Evolutionary conservation across 2,113 vertebrate genomes (phyloP).

Genomic region (Corythoichthys haematopterus): DNA sequence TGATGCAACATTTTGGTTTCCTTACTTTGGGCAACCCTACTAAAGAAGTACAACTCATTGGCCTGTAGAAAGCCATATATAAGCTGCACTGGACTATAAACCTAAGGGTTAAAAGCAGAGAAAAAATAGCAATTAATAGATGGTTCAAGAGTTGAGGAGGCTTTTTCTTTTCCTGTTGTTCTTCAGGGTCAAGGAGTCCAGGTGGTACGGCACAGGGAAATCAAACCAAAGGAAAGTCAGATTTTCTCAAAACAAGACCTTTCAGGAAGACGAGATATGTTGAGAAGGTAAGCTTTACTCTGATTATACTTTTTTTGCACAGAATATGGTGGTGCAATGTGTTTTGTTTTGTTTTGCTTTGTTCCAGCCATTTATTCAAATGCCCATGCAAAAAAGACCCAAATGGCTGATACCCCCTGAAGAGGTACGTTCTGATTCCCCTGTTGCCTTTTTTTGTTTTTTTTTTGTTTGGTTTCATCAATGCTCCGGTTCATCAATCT

Average conservation of each 20-base stretch:
- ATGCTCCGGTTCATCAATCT: background rate
- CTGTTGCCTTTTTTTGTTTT: background rate
- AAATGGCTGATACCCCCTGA: conserved; percentile 72
- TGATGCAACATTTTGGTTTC: no score
- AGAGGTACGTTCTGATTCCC: conserved; percentile 49
- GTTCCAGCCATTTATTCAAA: conserved; percentile 57
- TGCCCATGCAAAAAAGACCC: conserved; percentile 64
- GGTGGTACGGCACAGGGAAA: conserved; percentile 78
- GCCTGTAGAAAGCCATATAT: no score
- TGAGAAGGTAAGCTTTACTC: conserved; percentile 78
- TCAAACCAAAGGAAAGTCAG: conserved; percentile 78
- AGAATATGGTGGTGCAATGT: background rate
- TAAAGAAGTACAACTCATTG: no score
- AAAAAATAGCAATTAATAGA: no score
- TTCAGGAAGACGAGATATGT: conserved; percentile 83
- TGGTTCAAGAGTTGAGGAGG: background rate
- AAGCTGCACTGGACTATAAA: no score
- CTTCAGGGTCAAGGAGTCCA: conserved; percentile 81
- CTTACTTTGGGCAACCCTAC: no score
- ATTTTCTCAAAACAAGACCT: conserved; percentile 74
- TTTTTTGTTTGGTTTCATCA: background rate
- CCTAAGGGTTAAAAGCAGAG: no score
- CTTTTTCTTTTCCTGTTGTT: background rate
- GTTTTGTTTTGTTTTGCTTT: background rate
- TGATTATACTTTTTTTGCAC: background rate